A percentile compares a stretch with the other conserved stretches of the same genome.
Evolutionary conservation across 2,888 invertebrate species (phyloP).

Genomic region (Ophioninae sp.): DNA sequence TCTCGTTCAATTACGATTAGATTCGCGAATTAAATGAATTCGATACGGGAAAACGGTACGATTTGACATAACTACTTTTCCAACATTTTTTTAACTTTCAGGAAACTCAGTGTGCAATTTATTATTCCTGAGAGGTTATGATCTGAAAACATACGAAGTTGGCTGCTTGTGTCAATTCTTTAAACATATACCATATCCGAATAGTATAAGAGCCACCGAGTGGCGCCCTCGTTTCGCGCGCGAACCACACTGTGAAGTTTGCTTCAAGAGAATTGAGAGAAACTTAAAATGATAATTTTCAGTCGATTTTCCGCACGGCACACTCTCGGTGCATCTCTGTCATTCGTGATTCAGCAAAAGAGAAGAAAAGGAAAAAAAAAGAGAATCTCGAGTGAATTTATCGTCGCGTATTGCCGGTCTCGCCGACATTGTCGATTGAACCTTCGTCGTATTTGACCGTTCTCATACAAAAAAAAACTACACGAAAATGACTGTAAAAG

Average conservation of each 20-base stretch:
- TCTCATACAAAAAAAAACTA: background rate
- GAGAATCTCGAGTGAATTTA: conserved; percentile 12
- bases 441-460: background rate
- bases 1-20: background rate
- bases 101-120: background rate
- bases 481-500: conserved; percentile 84
- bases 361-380: conserved; percentile 33
- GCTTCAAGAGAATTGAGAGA: conserved; percentile 10
- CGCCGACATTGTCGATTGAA: conserved; percentile 50
- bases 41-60: background rate
- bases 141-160: background rate
- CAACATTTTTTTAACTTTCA: background rate
- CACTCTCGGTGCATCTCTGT: conserved; percentile 43
- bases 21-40: background rate
- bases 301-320: conserved; percentile 63
- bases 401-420: conserved; percentile 27
- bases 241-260: conserved; percentile 15
- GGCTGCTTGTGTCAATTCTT: background rate
- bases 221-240: background rate
- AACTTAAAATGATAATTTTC: conserved; percentile 30
- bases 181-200: background rate
- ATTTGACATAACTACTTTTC: background rate
- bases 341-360: conserved; percentile 66
- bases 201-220: too few species aligned
- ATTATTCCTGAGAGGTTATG: conserved; percentile 22